Evolutionary conservation across 2,888 invertebrate genomes (phyloP).

Genomic region (Tetranychus truncatus): DNA sequence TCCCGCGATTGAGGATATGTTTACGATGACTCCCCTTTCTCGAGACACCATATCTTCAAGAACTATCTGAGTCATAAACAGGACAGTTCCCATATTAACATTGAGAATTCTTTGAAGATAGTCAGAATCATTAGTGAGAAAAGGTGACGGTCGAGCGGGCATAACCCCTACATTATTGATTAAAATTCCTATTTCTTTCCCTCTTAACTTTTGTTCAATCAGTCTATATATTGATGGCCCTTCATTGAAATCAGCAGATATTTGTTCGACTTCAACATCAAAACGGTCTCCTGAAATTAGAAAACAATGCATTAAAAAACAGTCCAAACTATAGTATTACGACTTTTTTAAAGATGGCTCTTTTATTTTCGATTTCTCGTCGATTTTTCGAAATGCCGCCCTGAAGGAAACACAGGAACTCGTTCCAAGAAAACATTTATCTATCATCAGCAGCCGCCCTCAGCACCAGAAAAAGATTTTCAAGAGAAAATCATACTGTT

Average conservation of each 20-base stretch:
- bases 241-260: conserved; percentile 8
- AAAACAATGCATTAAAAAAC: not conserved
- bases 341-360: too few species aligned
- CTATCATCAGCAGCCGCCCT: too few species aligned
- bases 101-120: conserved; percentile 9
- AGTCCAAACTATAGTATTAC: too few species aligned
- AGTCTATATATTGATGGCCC: not conserved
- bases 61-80: conserved; percentile 41
- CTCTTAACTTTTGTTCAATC: conserved; percentile 9
- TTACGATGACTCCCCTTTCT: conserved; percentile 62
- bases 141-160: not conserved
- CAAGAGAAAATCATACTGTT: too few species aligned
- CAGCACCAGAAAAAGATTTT: too few species aligned
- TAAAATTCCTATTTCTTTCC: conserved; percentile 20
- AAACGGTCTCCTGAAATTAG: not conserved
- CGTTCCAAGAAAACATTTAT: too few species aligned
- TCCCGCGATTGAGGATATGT: conserved; percentile 72
- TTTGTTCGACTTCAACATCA: conserved; percentile 13
- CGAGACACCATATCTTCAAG: conserved; percentile 52
- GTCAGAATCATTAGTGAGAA: not conserved
- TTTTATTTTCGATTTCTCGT: too few species aligned
- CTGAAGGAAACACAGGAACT: too few species aligned
- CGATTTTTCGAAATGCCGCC: too few species aligned
- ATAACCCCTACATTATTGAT: conserved; percentile 60
- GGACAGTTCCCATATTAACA: not conserved